A percentile compares a stretch with the other conserved stretches of the same genome.
Conservation (phyloP, 2,113 vertebrate species). For the Callocephalon fimbriatum region DNA sequence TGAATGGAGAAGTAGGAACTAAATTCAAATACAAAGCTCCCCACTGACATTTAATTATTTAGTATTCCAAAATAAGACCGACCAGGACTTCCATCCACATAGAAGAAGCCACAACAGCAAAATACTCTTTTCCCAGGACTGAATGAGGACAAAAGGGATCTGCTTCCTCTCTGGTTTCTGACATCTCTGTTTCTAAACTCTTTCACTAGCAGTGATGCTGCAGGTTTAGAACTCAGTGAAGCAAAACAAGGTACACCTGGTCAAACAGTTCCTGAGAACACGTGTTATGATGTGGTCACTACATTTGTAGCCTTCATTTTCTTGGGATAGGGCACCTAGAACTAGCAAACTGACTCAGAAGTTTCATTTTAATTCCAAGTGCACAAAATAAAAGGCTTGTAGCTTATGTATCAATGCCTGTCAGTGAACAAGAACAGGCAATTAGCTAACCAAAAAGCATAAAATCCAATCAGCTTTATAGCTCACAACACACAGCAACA, state of each 20-base stretch:
- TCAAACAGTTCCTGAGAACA: not conserved
- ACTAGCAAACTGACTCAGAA: not conserved
- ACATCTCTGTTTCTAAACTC: not conserved
- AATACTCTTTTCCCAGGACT: not conserved
- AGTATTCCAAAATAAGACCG: not conserved
- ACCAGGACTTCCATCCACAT: not conserved
- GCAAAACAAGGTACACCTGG: not conserved
- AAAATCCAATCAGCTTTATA: not conserved
- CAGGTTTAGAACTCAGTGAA: not conserved
- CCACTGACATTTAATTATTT: not conserved
- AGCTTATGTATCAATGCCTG: not conserved
- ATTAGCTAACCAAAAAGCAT: not conserved
- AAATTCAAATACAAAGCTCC: slow-evolving; percentile 15
- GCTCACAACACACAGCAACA: not conserved
- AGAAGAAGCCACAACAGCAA: not conserved
- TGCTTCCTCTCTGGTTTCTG: not conserved
- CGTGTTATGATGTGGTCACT: not conserved
- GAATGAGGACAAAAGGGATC: not conserved
- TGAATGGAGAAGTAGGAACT: not conserved
- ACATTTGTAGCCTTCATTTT: not conserved
- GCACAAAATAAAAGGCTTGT: not conserved
- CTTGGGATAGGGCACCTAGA: not conserved
- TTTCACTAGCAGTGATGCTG: not conserved
- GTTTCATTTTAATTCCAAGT: not conserved
- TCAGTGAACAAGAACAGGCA: not conserved